Base-by-base conservation (phyloP, 2,888 invertebrate genomes). In the Drosophila birchii region DNA sequence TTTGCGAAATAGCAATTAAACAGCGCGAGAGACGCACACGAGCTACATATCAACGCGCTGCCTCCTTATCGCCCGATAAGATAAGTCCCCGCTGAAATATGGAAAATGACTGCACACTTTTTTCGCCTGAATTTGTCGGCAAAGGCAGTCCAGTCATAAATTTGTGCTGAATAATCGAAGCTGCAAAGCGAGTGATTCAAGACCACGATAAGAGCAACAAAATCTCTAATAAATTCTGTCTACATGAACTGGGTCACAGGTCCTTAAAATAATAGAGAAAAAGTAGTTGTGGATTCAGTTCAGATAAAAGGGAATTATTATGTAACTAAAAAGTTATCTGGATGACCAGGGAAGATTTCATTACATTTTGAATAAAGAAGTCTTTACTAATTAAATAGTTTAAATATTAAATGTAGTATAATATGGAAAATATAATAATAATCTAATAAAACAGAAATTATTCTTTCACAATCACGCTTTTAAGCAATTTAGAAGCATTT, bases 141-240 rank as follows among this genome's bases (percentile, higher is more conserved):
- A 45, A 34, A 26, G 26, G 26, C 26, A 26, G 26, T 23, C 53
- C 53, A 20, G 44, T 57, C 51, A 38, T 63, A 32, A 45, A 58
- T 58, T 66, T 75, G n/a, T 73, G 75, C 73, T 74, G 54, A 75
- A 58, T 66, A 73, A 66, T 58, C 67, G 75, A 73, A 73, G 74
- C 70, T 57, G 68, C 45, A 41, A 36, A 51, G 34, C 26, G 57
- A 36, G 43, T 66, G 43, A 66, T 66, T 64, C 64, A 66, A 64
- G 64, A 66, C 64, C 43, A n/a, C 58, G 66, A 64, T 66, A 66
- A 64, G 66, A 16, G 20, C 5, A 12, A 2, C 49, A 34, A 39
- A 29, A 51, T 64, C 66, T 64, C 43, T 43, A 66, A 64, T 51
- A 36, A 51, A 51, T 20, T 16, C 63, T 20, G 64, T 64, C 49